Evolutionary conservation across 1,140 invertebrate species (phyloP).

Genomic region (Neodiprion fabricii): DNA sequence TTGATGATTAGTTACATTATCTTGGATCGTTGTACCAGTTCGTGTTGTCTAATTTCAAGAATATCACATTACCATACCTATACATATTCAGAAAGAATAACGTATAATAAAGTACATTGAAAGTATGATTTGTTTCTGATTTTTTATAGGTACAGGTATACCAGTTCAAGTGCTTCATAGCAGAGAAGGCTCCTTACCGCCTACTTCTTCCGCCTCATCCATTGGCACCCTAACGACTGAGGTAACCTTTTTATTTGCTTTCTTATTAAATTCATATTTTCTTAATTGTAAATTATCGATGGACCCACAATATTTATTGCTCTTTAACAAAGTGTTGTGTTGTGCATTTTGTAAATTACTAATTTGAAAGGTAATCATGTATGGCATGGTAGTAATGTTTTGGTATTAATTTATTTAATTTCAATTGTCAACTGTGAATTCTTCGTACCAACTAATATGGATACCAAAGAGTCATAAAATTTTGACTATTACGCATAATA

Average conservation of each 20-base stretch:
- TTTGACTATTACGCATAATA: too few species aligned
- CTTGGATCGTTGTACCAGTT: too few species aligned
- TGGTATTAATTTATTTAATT: background rate
- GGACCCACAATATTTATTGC: background rate
- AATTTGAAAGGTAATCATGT: constrained; percentile 6
- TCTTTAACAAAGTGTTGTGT: constrained; percentile 15
- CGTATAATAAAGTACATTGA: too few species aligned
- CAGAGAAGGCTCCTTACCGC: constrained; percentile 55
- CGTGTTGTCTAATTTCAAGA: too few species aligned
- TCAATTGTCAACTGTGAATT: background rate
- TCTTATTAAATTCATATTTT: background rate
- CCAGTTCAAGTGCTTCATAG: constrained; percentile 48
- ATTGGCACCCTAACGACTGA: constrained; percentile 36
- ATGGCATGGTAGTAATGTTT: background rate
- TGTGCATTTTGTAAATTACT: constrained; percentile 15
- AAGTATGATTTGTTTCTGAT: background rate
- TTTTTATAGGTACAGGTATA: background rate
- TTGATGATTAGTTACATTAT: too few species aligned
- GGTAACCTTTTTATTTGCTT: constrained; percentile 34
- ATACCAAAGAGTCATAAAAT: background rate
- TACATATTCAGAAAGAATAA: background rate
- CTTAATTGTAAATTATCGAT: background rate
- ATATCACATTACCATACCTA: background rate
- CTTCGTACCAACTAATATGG: background rate
- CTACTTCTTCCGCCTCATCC: constrained; percentile 36